Base-by-base conservation (phyloP, 2,797 vertebrate genomes). In the Cynopterus sphinx region DNA sequence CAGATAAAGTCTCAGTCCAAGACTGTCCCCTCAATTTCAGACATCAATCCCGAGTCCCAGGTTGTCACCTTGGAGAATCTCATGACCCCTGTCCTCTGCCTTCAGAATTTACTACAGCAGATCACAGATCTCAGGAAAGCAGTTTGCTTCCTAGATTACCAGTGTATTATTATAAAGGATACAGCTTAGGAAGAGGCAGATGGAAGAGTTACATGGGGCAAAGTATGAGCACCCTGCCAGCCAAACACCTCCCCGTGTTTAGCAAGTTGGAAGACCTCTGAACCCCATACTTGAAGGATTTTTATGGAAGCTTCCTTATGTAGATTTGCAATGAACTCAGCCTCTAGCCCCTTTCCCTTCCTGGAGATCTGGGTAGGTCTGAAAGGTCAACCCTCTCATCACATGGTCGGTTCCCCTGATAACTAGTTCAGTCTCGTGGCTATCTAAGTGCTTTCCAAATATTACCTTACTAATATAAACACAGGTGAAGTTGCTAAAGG, bases 231-330 rank as follows among this genome's bases (percentile, higher is more conserved):
- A 3, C 28, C 33, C 67, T 46, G 21, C 36, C 21, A 61, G 26
- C 49, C 6, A 9, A 5, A 2, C 16, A 3, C 82, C 33, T 28
- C 22, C 24, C 0, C 3, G n/a, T 5, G 63, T 28, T 2, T 1
- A 21, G 46, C 46, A 15, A 2, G 19, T 33, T 39, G 28, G 67
- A n/a, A 4, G 67, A 19, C 10, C 83, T 65, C 22, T 2, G 49
- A 43, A 33, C 70, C 81, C 46, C 0, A 0, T 5, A 2, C 36
- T 8, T 28, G 6, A 28, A 41, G 70, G 31, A 2, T 67, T 13
- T 77, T 43, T 6, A 11, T 1, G 31, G 31, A 51, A 15, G 49
- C 59, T n/a, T 31, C 53, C 13, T 49, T 8, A 22, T 24, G 7
- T 12, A 11, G 53, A n/a, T 36, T 61, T 55, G 7, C 9, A 31